Evolutionary conservation across 2,888 invertebrate genomes (phyloP).

Genomic region (Agrotis exclamationis): DNA sequence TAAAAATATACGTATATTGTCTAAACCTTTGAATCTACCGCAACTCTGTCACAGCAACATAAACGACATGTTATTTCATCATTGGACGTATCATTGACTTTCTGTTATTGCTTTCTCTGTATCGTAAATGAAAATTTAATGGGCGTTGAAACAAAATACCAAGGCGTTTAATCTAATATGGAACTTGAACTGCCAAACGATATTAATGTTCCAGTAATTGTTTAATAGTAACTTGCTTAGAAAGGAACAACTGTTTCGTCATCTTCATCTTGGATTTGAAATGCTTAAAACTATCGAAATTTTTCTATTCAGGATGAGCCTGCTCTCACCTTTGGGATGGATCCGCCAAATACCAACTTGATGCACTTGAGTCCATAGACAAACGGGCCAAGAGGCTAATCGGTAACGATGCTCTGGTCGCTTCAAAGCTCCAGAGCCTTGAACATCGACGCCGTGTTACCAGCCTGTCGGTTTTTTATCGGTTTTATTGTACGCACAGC

Average conservation of each 20-base stretch:
- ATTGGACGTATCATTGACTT: slow-evolving; percentile 62
- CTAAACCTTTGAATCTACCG: slow-evolving; percentile 43
- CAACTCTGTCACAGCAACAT: slow-evolving; percentile 59
- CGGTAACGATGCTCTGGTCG: too few relatives aligned
- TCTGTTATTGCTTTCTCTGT: slow-evolving; percentile 62
- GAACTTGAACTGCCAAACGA: slow-evolving; percentile 53
- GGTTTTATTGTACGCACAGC: too few relatives aligned
- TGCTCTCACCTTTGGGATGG: too few relatives aligned
- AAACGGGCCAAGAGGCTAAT: too few relatives aligned
- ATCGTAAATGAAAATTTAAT: slow-evolving; percentile 71
- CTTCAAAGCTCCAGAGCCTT: too few relatives aligned
- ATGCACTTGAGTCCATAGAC: too few relatives aligned
- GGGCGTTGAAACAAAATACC: slow-evolving; percentile 63
- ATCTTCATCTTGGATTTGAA: too few relatives aligned
- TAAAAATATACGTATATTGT: slow-evolving; percentile 47
- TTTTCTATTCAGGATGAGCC: neutral
- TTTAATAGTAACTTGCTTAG: slow-evolving; percentile 19
- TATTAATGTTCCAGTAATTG: slow-evolving; percentile 47
- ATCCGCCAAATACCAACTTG: too few relatives aligned
- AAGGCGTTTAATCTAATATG: slow-evolving; percentile 60
- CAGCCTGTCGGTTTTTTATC: too few relatives aligned
- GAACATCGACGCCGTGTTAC: too few relatives aligned
- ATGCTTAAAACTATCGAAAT: neutral
- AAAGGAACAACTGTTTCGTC: slow-evolving; percentile 11
- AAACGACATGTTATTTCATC: slow-evolving; percentile 68